A percentile compares a stretch with the other conserved stretches of the same genome.
Conservation (phyloP, 2,113 vertebrate genomes). For the Myiozetetes cayanensis region DNA sequence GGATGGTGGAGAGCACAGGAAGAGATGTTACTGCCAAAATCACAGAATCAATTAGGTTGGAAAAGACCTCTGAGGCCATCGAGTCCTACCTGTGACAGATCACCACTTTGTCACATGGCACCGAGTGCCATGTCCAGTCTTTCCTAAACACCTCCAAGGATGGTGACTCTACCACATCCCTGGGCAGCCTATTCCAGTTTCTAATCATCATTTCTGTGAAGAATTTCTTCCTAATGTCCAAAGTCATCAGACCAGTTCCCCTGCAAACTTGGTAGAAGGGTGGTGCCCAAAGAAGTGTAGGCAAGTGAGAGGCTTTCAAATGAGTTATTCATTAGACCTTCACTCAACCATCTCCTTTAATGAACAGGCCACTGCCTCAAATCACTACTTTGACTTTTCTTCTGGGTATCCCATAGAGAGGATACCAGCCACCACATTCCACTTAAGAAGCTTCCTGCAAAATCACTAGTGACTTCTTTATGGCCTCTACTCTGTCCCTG, state of each 20-base stretch:
- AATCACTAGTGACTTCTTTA: background rate
- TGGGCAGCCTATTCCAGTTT: background rate
- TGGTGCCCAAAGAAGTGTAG: background rate
- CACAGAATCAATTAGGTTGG: background rate
- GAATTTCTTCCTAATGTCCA: background rate
- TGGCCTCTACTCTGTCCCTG: background rate
- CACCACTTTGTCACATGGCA: background rate
- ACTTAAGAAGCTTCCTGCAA: background rate
- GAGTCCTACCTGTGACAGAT: background rate
- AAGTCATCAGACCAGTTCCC: background rate
- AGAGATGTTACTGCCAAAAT: background rate
- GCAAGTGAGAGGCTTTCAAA: background rate
- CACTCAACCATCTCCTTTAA: background rate
- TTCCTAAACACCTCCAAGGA: background rate
- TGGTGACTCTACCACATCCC: background rate
- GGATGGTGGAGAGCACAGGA: background rate
- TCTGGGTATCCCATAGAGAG: background rate
- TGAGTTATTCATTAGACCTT: background rate
- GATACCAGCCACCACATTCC: background rate
- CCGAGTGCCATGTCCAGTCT: fast-evolving
- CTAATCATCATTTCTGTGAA: background rate
- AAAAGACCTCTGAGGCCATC: background rate
- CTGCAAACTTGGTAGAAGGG: background rate
- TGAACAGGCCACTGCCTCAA: background rate
- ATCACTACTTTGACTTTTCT: background rate